Conservation (phyloP, 2,113 vertebrate genomes). For the Embiotoca jacksoni region DNA sequence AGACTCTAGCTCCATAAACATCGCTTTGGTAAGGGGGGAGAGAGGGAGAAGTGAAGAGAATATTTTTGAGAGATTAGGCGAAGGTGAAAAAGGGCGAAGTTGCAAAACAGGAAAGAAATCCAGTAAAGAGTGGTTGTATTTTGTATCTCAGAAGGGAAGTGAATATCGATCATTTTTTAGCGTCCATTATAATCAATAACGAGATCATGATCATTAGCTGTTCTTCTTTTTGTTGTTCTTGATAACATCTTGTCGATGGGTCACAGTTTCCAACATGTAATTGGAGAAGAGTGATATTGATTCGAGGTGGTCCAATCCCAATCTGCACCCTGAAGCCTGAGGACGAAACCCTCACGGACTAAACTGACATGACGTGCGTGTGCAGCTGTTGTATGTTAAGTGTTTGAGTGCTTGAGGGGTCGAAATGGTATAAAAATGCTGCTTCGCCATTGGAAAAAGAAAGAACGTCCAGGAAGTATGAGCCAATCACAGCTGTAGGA, state of each 20-base stretch:
- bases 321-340: too few relatives aligned
- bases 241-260: background rate
- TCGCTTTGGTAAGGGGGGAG: conserved; percentile 62
- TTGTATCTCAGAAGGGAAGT: background rate
- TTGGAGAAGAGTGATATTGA: background rate
- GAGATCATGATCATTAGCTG: background rate
- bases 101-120: conserved; percentile 37
- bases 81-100: conserved; percentile 58
- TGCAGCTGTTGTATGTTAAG: too few relatives aligned
- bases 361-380: too few relatives aligned
- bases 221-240: background rate
- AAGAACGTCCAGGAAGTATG: too few relatives aligned
- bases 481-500: too few relatives aligned
- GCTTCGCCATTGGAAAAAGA: too few relatives aligned
- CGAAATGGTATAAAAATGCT: too few relatives aligned
- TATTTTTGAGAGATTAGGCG: conserved; percentile 53
- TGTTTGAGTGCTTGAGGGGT: too few relatives aligned
- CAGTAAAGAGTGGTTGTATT: conserved; percentile 22
- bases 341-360: too few relatives aligned
- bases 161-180: background rate
- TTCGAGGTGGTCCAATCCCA: too few relatives aligned
- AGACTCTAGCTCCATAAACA: conserved; percentile 77
- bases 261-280: background rate
- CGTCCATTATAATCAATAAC: background rate
- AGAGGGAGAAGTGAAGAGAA: conserved; percentile 35